Evolutionary conservation across 2,888 invertebrate species (phyloP).

Genomic region (Ophion costatus): DNA sequence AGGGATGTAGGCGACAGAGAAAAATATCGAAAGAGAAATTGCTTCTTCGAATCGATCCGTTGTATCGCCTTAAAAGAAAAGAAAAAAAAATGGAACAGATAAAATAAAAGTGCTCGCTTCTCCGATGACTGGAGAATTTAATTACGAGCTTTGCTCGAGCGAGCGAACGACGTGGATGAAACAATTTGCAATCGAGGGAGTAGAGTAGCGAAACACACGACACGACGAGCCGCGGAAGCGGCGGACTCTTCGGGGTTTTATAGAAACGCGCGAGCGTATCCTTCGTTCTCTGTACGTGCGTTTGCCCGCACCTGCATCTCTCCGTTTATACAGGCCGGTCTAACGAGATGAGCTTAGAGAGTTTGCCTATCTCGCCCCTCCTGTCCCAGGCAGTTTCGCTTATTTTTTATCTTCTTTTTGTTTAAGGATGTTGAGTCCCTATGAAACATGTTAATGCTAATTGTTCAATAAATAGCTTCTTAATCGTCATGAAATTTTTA

Average conservation of each 20-base stretch:
- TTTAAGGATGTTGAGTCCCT: too few species aligned
- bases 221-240: neutral
- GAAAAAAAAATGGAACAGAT: constrained; percentile 19
- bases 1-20: neutral
- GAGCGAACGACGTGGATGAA: constrained; percentile 51
- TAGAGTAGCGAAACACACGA: neutral
- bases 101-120: constrained; percentile 22
- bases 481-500: too few species aligned
- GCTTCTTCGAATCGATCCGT: constrained; percentile 30
- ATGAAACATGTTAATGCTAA: too few species aligned
- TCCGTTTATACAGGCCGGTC: constrained; percentile 34
- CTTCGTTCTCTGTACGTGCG: constrained; percentile 15
- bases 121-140: constrained; percentile 53
- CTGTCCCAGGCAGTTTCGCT: neutral
- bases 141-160: constrained; percentile 56
- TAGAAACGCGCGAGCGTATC: constrained; percentile 13
- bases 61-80: constrained; percentile 18
- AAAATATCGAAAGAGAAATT: constrained; percentile 22
- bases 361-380: neutral
- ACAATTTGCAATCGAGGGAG: constrained; percentile 61
- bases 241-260: neutral
- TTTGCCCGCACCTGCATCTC: neutral
- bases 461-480: too few species aligned
- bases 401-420: too few species aligned
- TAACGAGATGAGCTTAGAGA: constrained; percentile 44